These are phyloP conservation scores for Arvicanthis niloticus DNA, from an alignment of 2,113 vertebrate genomes.

Conservation along the genomic window DNA sequence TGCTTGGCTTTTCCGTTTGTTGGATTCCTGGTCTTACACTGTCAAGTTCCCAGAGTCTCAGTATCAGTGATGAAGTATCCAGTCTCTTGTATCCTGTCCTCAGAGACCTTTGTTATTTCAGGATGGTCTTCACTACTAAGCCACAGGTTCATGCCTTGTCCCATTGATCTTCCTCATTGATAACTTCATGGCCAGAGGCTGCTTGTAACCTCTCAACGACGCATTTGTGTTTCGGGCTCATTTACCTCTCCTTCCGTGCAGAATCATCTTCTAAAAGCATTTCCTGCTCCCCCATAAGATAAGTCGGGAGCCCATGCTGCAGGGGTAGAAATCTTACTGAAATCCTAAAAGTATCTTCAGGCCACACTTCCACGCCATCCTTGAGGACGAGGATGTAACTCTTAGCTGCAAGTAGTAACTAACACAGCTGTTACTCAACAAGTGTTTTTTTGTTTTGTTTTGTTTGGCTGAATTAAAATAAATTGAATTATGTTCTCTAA, in stretches of 20 bases:
- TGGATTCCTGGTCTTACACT: not conserved
- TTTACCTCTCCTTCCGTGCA: constrained; percentile 1
- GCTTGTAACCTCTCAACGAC: not conserved
- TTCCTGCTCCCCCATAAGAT: not conserved
- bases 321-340: not conserved
- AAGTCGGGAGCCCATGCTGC: not conserved
- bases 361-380: not conserved
- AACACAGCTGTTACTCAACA: not conserved
- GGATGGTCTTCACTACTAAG: not conserved
- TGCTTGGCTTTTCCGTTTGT: not conserved
- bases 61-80: not conserved
- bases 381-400: not conserved
- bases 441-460: too few relatives aligned
- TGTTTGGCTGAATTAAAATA: constrained; percentile 42
- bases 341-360: not conserved
- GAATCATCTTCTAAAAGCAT: not conserved
- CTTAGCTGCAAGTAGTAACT: not conserved
- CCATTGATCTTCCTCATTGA: not conserved
- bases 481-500: not conserved
- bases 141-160: not conserved
- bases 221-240: not conserved
- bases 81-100: constrained; percentile 2
- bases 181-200: not conserved
- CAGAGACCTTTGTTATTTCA: constrained; percentile 3
- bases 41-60: not conserved